These are phyloP conservation scores for Agrilus cyanescens DNA, from an alignment of 2,888 invertebrate genomes.

Conservation along the genomic window DNA sequence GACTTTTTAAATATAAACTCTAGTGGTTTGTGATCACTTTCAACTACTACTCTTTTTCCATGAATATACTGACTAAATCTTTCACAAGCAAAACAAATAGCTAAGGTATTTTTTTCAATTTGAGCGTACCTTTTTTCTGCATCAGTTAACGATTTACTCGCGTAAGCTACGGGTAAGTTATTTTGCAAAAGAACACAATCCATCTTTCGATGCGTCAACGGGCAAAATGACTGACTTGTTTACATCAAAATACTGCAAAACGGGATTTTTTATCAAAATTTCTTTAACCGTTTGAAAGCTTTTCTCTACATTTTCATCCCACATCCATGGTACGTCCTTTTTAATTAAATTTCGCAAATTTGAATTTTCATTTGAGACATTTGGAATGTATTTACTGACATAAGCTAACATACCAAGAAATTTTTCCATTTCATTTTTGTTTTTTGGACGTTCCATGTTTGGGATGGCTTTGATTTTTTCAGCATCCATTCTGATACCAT, in stretches of 20 bases:
- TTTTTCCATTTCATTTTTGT: constrained; percentile 12
- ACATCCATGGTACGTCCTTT: constrained; percentile 10
- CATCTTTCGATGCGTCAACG: constrained; percentile 4
- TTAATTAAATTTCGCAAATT: constrained; percentile 11
- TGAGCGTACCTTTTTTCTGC: constrained; percentile 9
- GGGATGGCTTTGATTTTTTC: constrained; percentile 15
- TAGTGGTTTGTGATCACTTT: constrained; percentile 4
- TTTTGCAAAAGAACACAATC: constrained; percentile 17
- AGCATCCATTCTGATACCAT: constrained; percentile 10
- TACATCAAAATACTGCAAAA: neutral
- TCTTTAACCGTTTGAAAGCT: constrained; percentile 9
- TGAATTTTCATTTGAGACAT: constrained; percentile 12
- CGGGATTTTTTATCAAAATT: neutral
- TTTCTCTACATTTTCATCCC: constrained; percentile 7
- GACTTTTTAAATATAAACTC: neutral
- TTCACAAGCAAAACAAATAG: constrained; percentile 16
- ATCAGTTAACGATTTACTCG: constrained; percentile 10
- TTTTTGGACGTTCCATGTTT: constrained; percentile 11
- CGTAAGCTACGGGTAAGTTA: constrained; percentile 10
- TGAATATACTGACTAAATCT: too few relatives aligned
- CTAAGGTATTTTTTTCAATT: constrained; percentile 24
- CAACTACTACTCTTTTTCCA: too few relatives aligned
- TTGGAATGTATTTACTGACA: constrained; percentile 15
- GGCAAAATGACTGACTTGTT: too few relatives aligned
- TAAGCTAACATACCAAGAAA: constrained; percentile 17